These are phyloP conservation scores for Keiferia lycopersicella DNA, from an alignment of 2,888 invertebrate species.

Conservation along the genomic window DNA sequence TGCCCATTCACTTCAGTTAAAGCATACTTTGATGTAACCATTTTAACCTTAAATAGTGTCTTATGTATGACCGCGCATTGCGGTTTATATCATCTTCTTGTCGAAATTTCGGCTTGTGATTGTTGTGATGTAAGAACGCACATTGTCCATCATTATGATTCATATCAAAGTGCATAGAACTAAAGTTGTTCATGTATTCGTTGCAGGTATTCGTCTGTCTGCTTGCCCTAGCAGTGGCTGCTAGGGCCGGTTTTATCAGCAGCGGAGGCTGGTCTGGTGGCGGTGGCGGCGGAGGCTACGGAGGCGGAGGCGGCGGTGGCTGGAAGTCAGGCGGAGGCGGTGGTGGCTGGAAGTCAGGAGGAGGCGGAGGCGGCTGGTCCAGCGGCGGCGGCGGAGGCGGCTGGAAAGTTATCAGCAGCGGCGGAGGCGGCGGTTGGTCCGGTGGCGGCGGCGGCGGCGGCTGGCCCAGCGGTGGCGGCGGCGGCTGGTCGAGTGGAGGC, in stretches of 20 bases:
- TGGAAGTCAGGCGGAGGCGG: conserved; percentile 31
- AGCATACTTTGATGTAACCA: neutral
- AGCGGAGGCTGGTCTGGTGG: conserved; percentile 36
- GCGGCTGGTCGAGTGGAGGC: conserved; percentile 42
- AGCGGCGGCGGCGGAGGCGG: conserved; percentile 40
- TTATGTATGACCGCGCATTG: neutral
- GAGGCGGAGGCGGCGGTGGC: conserved; percentile 39
- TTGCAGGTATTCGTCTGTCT: conserved; percentile 71
- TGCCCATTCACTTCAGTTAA: conserved; percentile 5
- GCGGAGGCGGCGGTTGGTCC: conserved; percentile 45
- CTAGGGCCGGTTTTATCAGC: conserved; percentile 64
- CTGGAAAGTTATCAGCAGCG: conserved; percentile 43
- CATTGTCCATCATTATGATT: neutral
- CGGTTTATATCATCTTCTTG: neutral
- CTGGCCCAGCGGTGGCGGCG: conserved; percentile 41
- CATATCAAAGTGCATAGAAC: neutral
- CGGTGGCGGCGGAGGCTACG: conserved; percentile 43
- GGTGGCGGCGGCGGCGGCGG: conserved; percentile 51
- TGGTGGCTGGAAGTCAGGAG: conserved; percentile 42
- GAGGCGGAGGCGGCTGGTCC: conserved; percentile 40
- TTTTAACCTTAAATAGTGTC: conserved; percentile 1
- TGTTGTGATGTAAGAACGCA: neutral
- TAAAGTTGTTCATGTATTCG: neutral
- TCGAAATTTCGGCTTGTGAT: conserved; percentile 2
- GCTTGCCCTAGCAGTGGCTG: conserved; percentile 64